Base-by-base conservation (phyloP, 1,140 invertebrate genomes). In the Pachyrhynchus sulphureomaculatus region DNA sequence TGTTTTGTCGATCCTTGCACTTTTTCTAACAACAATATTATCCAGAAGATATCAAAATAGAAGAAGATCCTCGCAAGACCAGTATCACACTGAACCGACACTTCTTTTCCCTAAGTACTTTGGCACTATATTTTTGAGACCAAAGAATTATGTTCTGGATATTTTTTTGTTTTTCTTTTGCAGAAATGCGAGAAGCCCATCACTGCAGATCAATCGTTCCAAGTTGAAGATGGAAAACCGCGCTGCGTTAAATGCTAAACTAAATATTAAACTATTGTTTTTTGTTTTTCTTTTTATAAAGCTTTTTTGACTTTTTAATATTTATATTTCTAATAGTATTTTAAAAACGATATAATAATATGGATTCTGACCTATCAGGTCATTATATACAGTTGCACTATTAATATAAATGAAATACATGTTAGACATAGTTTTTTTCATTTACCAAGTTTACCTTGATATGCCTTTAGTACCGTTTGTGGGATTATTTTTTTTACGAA, bases 141-240 rank as follows among this genome's bases (percentile, higher is more conserved):
- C 51, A 37, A 61, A 39, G 20, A 23, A 33, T n/a, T 41, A 15
- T 53, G 48, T 53, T 62, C 56, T 55, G 29, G 51, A 55, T 62
- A 68, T 44, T 32, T 59, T 49, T 33, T 59, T 29, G 26, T 34
- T 55, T 49, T 60, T 56, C 41, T 67, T 70, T 81, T 80, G 2
- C 76, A 85, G 83, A 84, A 83, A 79, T 87, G 85, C 75, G 74
- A 75, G 49, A 80, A 81, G 61, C 81, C 84, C 29, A 83, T 86
- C 24, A 82, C 81, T 52, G 53, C 64, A 48, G 81, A 83, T 51
- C 76, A 81, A 21, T 80, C 81, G 15, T 87, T 86, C 72, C 80
- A 81, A 55, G 82, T 86, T 26, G 76, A 82, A 73, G 80, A 82
- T 64, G 83, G 81, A 70, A 79, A 81, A 71, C 84, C 84, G 0